Percentiles rank a stretch among this genome's conserved stretches.
Conservation (phyloP, 1,140 invertebrate species). For the Homarus americanus region DNA sequence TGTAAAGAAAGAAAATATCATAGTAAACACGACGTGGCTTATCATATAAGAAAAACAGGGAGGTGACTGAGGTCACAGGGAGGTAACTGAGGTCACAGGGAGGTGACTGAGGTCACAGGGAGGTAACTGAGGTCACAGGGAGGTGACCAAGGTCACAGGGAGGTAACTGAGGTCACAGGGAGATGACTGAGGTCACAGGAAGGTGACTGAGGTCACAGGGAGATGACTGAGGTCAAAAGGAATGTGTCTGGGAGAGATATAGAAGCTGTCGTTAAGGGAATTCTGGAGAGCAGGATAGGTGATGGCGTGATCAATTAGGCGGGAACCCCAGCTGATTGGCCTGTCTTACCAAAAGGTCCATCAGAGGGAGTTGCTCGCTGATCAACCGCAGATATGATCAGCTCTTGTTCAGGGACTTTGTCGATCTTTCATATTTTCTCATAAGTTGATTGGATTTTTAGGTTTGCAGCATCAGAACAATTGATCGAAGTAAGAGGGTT, state of each 20-base stretch:
- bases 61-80: no score
- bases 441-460: no score
- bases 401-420: no score
- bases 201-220: not conserved
- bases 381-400: not conserved
- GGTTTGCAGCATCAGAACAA: no score
- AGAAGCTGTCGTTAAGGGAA: not conserved
- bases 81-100: not conserved
- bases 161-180: not conserved
- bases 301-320: not conserved
- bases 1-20: no score
- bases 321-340: not conserved
- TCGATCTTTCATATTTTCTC: no score
- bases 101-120: not conserved
- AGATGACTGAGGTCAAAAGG: not conserved
- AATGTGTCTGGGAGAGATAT: not conserved
- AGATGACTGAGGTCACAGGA: not conserved
- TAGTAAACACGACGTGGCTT: no score
- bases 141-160: not conserved
- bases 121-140: not conserved
- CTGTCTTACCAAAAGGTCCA: not conserved
- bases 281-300: not conserved
- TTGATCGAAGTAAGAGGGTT: no score
- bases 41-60: no score
- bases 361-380: not conserved